phyloP scores from a whole-genome alignment of 1,140 invertebrate genomes.

The Drosophila pandora region DNA sequence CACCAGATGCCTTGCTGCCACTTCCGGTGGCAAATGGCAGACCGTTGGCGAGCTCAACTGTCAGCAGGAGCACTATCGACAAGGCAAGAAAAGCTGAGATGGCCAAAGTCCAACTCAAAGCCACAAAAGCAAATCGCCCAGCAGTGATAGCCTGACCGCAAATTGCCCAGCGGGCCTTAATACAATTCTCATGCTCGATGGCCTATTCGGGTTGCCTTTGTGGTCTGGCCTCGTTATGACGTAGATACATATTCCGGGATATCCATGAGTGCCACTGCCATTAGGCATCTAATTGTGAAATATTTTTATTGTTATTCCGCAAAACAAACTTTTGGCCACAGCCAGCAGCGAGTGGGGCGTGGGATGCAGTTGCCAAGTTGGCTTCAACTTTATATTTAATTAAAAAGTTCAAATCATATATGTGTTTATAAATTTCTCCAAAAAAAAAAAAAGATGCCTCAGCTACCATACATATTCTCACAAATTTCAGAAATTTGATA shows the following conservation, averaged over 20 bases:
- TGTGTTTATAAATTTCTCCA: not conserved
- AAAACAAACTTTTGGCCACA: constrained; percentile 39
- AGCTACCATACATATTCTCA: not conserved
- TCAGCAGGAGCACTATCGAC: not conserved
- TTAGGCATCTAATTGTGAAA: constrained; percentile 60
- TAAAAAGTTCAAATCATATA: constrained; percentile 66
- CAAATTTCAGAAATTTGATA: constrained; percentile 17
- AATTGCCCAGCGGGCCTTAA: constrained; percentile 29
- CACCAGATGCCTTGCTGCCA: constrained; percentile 13
- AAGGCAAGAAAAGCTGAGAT: not conserved
- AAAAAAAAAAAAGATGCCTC: constrained; percentile 8
- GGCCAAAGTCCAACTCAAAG: constrained; percentile 4
- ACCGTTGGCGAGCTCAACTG: not conserved
- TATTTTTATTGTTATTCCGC: constrained; percentile 50
- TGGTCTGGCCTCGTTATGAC: constrained; percentile 20
- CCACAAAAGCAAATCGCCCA: constrained; percentile 55
- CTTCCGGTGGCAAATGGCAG: constrained; percentile 23
- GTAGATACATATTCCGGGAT: not conserved
- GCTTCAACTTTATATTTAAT: constrained; percentile 65
- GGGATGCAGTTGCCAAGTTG: constrained; percentile 26
- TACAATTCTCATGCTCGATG: constrained; percentile 46
- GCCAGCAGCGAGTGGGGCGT: not conserved
- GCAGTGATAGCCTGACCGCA: constrained; percentile 32
- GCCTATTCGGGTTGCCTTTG: constrained; percentile 26
- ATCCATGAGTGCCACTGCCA: constrained; percentile 16